Conservation (phyloP, 2,113 vertebrate genomes). For the Austrofundulus limnaeus region DNA sequence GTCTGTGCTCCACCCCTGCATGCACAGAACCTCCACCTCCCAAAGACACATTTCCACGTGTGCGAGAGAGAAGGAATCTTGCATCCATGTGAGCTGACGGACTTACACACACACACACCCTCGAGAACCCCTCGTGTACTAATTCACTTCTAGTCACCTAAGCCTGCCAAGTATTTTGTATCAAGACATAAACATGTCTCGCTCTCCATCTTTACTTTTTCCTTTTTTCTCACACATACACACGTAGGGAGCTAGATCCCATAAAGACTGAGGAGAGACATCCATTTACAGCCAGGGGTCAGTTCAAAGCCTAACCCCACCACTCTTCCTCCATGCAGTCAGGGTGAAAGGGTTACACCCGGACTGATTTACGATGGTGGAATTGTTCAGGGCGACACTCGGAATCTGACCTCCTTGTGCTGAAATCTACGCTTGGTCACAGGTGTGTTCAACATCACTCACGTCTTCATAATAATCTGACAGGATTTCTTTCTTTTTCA, state of each 20-base stretch:
- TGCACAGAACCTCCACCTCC: constrained; percentile 36
- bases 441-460: constrained; percentile 21
- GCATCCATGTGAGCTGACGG: constrained; percentile 42
- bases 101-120: constrained; percentile 49
- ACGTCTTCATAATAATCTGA: constrained; percentile 23
- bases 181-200: constrained; percentile 62
- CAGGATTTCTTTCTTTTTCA: constrained; percentile 7
- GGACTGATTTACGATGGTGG: constrained; percentile 62
- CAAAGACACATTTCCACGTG: constrained; percentile 57
- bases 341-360: constrained; percentile 58
- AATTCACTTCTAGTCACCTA: constrained; percentile 55
- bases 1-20: background rate
- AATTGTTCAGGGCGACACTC: constrained; percentile 51
- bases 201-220: background rate
- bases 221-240: constrained; percentile 11
- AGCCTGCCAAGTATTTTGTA: constrained; percentile 57
- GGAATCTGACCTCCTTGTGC: constrained; percentile 52
- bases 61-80: constrained; percentile 53
- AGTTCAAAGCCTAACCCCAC: constrained; percentile 61
- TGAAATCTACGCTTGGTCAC: constrained; percentile 14
- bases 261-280: constrained; percentile 44
- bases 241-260: constrained; percentile 37
- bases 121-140: constrained; percentile 39
- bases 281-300: constrained; percentile 69
- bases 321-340: constrained; percentile 11